phyloP scores from a whole-genome alignment of 1,140 invertebrate species.

The Cataglyphis hispanica region DNA sequence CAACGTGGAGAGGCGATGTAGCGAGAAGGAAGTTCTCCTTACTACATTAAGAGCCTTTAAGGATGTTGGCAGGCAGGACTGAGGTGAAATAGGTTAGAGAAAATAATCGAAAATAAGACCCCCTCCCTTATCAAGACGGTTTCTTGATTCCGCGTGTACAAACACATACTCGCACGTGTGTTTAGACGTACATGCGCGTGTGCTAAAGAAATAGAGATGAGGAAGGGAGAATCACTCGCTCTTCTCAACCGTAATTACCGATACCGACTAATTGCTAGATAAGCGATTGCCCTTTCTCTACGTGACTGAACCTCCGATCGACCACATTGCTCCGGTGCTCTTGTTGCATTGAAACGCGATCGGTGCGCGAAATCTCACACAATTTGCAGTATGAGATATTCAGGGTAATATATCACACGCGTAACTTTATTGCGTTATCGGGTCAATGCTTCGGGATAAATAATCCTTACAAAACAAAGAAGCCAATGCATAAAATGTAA shows the following conservation, averaged over 20 bases:
- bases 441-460: not conserved
- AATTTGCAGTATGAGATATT: conserved; percentile 45
- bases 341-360: conserved; percentile 35
- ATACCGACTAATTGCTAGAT: conserved; percentile 75
- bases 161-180: not conserved
- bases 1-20: not conserved
- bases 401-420: not conserved
- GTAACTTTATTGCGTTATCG: not conserved
- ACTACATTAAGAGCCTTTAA: conserved; percentile 57
- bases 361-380: conserved; percentile 52
- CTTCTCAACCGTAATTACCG: conserved; percentile 68
- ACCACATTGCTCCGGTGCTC: conserved; percentile 6
- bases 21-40: conserved; percentile 50
- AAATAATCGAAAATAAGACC: conserved; percentile 32
- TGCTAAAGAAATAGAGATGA: not conserved
- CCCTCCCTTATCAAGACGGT: conserved; percentile 57
- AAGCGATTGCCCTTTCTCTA: conserved; percentile 51
- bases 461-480: conserved; percentile 1
- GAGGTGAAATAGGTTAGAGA: conserved; percentile 53
- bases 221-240: conserved; percentile 30
- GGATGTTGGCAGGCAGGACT: conserved; percentile 33
- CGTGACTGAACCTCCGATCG: conserved; percentile 28
- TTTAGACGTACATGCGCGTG: not conserved
- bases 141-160: conserved; percentile 3
- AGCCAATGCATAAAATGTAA: not conserved